Evolutionary conservation across 1,140 invertebrate genomes (phyloP).

Genomic region (Lerema accius): DNA sequence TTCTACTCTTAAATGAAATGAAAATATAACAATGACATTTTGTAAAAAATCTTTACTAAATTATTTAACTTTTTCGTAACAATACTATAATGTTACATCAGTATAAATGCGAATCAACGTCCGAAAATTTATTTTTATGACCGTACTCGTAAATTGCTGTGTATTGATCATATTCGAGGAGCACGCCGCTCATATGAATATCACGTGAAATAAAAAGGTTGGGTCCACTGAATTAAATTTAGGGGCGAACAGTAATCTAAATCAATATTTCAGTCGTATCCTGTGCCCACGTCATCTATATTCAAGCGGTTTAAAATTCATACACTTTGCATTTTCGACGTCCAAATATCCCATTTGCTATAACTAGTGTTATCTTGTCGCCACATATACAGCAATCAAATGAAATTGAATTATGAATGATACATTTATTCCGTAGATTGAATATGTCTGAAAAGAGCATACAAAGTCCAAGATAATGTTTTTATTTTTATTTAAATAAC

Average conservation of each 20-base stretch:
- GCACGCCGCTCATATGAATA: conserved; percentile 8
- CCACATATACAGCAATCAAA: too few species aligned
- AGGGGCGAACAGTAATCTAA: conserved; percentile 33
- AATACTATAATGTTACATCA: too few species aligned
- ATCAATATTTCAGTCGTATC: conserved; percentile 44
- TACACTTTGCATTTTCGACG: conserved; percentile 41
- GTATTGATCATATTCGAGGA: neutral
- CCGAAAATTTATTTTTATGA: neutral
- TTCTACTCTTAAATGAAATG: neutral
- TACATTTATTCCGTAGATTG: too few species aligned
- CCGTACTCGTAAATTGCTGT: neutral
- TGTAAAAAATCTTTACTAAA: too few species aligned
- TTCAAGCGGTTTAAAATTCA: conserved; percentile 46
- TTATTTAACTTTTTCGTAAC: too few species aligned
- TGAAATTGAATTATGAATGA: too few species aligned
- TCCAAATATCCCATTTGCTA: conserved; percentile 41
- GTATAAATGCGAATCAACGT: too few species aligned
- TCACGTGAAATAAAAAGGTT: conserved; percentile 5
- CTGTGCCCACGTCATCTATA: conserved; percentile 37
- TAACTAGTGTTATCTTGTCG: neutral
- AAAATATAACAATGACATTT: too few species aligned
- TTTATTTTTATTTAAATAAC: too few species aligned
- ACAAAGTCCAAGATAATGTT: too few species aligned
- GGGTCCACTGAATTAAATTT: conserved; percentile 26
- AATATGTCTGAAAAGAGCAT: too few species aligned